phyloP scores from a whole-genome alignment of 2,797 vertebrate genomes.

The Kryptopterus vitreolus region DNA sequence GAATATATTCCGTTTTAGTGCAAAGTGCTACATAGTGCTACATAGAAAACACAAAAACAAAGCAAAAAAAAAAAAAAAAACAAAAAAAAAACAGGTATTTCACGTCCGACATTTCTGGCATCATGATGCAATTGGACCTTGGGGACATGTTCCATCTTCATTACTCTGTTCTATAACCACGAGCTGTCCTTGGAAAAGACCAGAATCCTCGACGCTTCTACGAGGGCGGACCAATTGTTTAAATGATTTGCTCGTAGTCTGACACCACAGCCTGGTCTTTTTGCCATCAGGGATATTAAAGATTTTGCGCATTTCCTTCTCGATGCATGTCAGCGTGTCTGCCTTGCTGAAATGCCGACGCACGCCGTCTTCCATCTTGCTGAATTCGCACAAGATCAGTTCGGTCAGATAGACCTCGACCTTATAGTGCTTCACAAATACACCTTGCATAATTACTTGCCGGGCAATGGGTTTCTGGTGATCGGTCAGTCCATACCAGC shows the following conservation, averaged over 20 bases:
- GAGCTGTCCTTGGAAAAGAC: conserved; percentile 95
- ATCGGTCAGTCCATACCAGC: conserved; percentile 91
- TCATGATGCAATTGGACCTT: neutral
- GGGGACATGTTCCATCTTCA: conserved; percentile 87
- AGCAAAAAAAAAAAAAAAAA: neutral
- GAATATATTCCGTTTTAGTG: too few species aligned
- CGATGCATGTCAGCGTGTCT: conserved; percentile 91
- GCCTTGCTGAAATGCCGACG: conserved; percentile 95
- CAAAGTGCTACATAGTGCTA: neutral
- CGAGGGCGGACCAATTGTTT: conserved; percentile 92
- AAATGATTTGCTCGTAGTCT: conserved; percentile 97
- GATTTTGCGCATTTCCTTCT: conserved; percentile 94
- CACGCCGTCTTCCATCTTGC: conserved; percentile 90
- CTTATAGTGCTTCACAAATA: conserved; percentile 98
- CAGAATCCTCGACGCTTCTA: conserved; percentile 94
- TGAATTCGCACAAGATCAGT: conserved; percentile 90
- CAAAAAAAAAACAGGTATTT: neutral
- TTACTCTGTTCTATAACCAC: conserved; percentile 97
- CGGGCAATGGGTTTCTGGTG: conserved; percentile 91
- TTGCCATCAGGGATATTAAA: conserved; percentile 93
- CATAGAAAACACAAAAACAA: too few species aligned
- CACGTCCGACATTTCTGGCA: too few species aligned
- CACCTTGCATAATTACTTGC: conserved; percentile 95
- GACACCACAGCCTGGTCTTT: conserved; percentile 94
- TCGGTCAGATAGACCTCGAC: conserved; percentile 97